Evolutionary conservation across 2,888 invertebrate genomes (phyloP).

Genomic region (Acronicta aceris): DNA sequence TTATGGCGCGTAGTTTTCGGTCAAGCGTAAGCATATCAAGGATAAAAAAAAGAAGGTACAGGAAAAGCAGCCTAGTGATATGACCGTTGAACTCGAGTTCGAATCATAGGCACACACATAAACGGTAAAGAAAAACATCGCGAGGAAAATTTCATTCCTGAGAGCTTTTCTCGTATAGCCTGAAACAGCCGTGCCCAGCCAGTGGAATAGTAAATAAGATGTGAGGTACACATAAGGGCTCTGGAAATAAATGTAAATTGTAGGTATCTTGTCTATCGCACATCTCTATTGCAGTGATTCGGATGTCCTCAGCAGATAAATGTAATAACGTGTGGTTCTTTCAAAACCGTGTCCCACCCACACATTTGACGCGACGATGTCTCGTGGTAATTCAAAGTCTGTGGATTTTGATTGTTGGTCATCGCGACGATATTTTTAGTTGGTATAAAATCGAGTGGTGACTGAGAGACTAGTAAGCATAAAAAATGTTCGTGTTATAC

Average conservation of each 20-base stretch:
- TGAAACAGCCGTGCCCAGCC: too few relatives aligned
- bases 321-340: conserved; percentile 37
- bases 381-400: conserved; percentile 49
- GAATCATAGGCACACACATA: too few relatives aligned
- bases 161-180: too few relatives aligned
- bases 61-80: too few relatives aligned
- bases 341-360: conserved; percentile 40
- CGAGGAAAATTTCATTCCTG: too few relatives aligned
- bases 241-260: conserved; percentile 5
- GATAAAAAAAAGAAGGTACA: too few relatives aligned
- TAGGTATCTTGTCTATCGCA: conserved; percentile 22
- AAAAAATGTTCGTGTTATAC: conserved; percentile 11
- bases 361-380: conserved; percentile 44
- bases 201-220: too few relatives aligned
- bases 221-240: neutral
- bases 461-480: conserved; percentile 7
- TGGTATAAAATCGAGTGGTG: conserved; percentile 34
- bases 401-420: conserved; percentile 54
- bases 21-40: too few relatives aligned
- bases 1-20: neutral
- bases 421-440: conserved; percentile 54
- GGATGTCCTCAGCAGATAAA: conserved; percentile 25
- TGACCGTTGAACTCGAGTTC: too few relatives aligned
- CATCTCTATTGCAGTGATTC: conserved; percentile 18
- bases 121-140: too few relatives aligned